Evolutionary conservation across 1,140 invertebrate genomes (phyloP), one percentile per base, ranked within the genome.

Genomic region (Macrocentrus cingulum): DNA sequence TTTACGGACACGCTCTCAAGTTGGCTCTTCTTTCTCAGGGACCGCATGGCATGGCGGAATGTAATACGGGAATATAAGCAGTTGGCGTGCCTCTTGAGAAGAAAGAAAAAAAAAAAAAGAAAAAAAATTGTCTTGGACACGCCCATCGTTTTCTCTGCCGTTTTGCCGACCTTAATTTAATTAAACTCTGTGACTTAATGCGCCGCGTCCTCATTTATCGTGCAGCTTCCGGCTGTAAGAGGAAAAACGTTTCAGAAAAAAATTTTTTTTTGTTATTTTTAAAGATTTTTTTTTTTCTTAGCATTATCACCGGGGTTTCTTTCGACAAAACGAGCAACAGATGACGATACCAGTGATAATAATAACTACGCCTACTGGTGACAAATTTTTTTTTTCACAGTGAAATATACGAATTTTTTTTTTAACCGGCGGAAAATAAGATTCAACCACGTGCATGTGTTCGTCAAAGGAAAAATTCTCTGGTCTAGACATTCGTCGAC

Each of bases 21-120:
- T 32, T 46, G 18, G 44, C n/a, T 16, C 44, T 51, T 51, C 37
- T 29, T 34, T 36, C 48, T 36, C 36, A 57, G 48, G 48, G 49
- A 37, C 56, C 51, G 22, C 51, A 15, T 39, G 36, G 49, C 49
- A 57, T 57, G 46, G 45, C 39, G 37, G 37, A 58, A 58, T 58
- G 48, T 58, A 57, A 57, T 57, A 50, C 45, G 45, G 45, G n/a
- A n/a, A n/a, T n/a, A n/a, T n/a, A 57, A 57, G 50, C 45, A 46
- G 54, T 45, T 46, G 55, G 34, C 45, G 42, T n/a, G n/a, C n/a
- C n/a, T n/a, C n/a, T n/a, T n/a, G n/a, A n/a, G n/a, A n/a, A n/a
- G n/a, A n/a, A n/a, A n/a, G n/a, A n/a, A n/a, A n/a, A n/a, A n/a
- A n/a, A n/a, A n/a, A n/a, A n/a, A n/a, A n/a, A n/a, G n/a, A n/a